A percentile compares a stretch with the other conserved stretches of the same genome.
phyloP scores from a whole-genome alignment of 2,797 vertebrate species.

The Melanotaenia parkinsoni region DNA sequence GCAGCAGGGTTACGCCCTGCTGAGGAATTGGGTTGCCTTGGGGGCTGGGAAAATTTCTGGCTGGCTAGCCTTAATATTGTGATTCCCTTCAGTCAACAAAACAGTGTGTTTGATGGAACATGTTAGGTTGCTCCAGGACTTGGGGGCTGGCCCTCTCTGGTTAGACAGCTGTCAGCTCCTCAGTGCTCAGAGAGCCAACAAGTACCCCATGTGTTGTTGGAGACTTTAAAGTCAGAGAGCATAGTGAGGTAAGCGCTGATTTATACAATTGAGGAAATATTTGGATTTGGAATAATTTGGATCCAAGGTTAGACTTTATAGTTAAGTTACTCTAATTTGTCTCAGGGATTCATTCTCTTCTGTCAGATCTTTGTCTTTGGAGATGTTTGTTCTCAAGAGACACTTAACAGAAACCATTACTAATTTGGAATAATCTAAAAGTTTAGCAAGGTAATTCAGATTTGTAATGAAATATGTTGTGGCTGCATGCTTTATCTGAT shows the following conservation, averaged over 20 bases:
- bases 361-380: slow-evolving; percentile 15
- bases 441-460: neutral
- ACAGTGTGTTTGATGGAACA: slow-evolving; percentile 71
- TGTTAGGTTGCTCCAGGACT: slow-evolving; percentile 69
- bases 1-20: slow-evolving; percentile 70
- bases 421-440: slow-evolving; percentile 9
- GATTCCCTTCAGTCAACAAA: slow-evolving; percentile 73
- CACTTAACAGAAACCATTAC: neutral
- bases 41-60: slow-evolving; percentile 67
- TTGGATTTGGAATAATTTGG: slow-evolving; percentile 20
- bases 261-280: slow-evolving; percentile 14
- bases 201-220: slow-evolving; percentile 49
- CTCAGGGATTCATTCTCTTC: slow-evolving; percentile 17
- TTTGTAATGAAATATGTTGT: no score
- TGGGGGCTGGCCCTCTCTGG: slow-evolving; percentile 63
- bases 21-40: slow-evolving; percentile 79
- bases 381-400: neutral
- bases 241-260: slow-evolving; percentile 68
- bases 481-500: neutral
- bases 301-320: slow-evolving; percentile 1
- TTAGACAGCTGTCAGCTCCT: slow-evolving; percentile 77
- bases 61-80: slow-evolving; percentile 71
- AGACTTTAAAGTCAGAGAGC: slow-evolving; percentile 44
- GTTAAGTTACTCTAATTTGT: neutral
- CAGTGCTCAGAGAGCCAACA: slow-evolving; percentile 39